Percentiles rank a stretch among this genome's conserved stretches.
phyloP scores from a whole-genome alignment of 2,113 vertebrate species.

The Melospiza georgiana region DNA sequence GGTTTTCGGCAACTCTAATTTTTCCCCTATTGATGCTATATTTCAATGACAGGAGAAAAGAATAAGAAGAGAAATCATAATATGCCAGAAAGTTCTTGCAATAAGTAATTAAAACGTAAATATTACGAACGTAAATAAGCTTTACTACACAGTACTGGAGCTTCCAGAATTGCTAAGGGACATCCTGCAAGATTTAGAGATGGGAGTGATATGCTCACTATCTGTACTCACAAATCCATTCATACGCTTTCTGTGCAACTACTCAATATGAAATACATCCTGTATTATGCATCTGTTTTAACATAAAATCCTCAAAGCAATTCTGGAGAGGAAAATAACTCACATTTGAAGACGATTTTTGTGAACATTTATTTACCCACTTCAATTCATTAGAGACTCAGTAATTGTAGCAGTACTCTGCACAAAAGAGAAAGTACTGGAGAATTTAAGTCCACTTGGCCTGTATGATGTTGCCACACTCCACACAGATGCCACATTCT shows the following conservation, averaged over 20 bases:
- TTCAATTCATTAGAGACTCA: constrained; percentile 32
- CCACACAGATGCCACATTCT: not conserved
- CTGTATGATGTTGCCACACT: constrained; percentile 3
- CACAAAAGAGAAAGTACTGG: constrained; percentile 16
- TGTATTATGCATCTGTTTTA: constrained; percentile 19
- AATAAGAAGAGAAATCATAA: not conserved
- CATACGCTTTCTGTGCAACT: not conserved
- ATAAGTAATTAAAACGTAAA: not conserved
- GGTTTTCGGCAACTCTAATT: not conserved
- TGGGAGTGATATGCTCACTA: not conserved
- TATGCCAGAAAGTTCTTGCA: not conserved
- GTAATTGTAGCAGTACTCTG: constrained; percentile 30
- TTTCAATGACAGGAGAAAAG: not conserved
- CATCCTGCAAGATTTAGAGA: constrained; percentile 4
- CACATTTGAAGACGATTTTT: not conserved
- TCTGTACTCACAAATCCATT: constrained; percentile 37
- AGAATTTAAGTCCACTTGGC: constrained; percentile 27
- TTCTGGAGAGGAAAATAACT: constrained; percentile 12
- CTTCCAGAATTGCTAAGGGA: not conserved
- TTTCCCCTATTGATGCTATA: not conserved
- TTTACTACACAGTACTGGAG: not conserved
- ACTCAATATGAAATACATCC: constrained; percentile 50
- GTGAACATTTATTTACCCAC: constrained; percentile 36
- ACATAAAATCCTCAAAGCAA: constrained; percentile 21
- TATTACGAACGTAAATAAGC: not conserved